phyloP scores from a whole-genome alignment of 2,113 vertebrate genomes.

The Rhinoderma darwinii region DNA sequence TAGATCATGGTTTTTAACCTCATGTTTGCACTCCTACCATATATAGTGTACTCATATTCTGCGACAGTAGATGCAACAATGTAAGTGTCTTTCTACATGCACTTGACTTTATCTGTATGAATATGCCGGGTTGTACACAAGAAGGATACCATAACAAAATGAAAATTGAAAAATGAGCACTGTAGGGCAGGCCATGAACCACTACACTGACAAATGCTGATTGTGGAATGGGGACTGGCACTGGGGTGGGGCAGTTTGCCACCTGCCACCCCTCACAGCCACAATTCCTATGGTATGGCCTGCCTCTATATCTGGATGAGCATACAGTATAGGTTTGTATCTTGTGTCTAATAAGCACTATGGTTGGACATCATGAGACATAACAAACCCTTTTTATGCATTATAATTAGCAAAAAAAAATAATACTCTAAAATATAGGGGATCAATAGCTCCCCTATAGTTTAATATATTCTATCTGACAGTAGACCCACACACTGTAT shows the following conservation, averaged over 20 bases:
- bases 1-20: neutral
- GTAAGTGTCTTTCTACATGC: neutral
- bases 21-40: neutral
- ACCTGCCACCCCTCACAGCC: too few relatives aligned
- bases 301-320: too few relatives aligned
- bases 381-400: too few relatives aligned
- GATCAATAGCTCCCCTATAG: too few relatives aligned
- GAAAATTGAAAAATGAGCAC: neutral
- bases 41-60: neutral
- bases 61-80: neutral
- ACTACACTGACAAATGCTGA: neutral
- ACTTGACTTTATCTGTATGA: neutral
- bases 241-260: too few relatives aligned
- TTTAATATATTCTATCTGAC: too few relatives aligned
- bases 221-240: too few relatives aligned
- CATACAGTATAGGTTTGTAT: too few relatives aligned
- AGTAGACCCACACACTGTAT: neutral
- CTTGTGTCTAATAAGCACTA: too few relatives aligned
- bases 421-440: too few relatives aligned
- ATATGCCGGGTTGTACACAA: neutral
- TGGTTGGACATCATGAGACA: too few relatives aligned
- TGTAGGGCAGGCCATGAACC: neutral
- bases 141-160: neutral
- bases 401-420: too few relatives aligned
- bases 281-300: neutral